Evolutionary conservation across 2,113 vertebrate genomes (phyloP).

Genomic region (Corythornis vintsioides): DNA sequence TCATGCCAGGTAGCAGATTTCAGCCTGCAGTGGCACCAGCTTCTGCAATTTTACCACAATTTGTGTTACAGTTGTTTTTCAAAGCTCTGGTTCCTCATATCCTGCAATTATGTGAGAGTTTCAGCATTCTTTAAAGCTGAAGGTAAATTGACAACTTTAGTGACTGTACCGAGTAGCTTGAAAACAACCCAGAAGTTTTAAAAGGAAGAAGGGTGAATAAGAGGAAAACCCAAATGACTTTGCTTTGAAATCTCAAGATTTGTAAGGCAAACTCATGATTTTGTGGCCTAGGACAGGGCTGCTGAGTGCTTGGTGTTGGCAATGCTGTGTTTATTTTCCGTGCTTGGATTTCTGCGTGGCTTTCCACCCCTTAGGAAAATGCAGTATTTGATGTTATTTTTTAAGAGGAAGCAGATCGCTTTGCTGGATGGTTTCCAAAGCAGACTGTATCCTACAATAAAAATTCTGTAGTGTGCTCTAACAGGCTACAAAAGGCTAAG

Average conservation of each 20-base stretch:
- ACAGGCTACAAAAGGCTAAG: conserved; percentile 17
- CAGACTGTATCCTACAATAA: conserved; percentile 54
- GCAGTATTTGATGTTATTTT: conserved; percentile 45
- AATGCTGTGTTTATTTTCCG: conserved; percentile 38
- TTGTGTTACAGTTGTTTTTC: conserved; percentile 7
- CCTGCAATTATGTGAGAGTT: conserved; percentile 1
- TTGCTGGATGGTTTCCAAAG: conserved; percentile 49
- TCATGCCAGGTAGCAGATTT: neutral
- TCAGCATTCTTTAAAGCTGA: neutral
- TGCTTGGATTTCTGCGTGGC: conserved; percentile 50
- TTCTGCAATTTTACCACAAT: neutral
- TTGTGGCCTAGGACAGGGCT: conserved; percentile 44
- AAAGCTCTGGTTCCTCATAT: neutral
- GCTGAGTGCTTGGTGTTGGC: conserved; percentile 42
- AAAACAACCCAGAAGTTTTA: conserved; percentile 10
- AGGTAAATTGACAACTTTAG: conserved; percentile 34
- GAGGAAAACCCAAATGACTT: conserved; percentile 24
- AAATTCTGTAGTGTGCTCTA: conserved; percentile 39
- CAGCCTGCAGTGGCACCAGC: neutral
- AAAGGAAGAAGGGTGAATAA: conserved; percentile 4
- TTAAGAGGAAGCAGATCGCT: conserved; percentile 51
- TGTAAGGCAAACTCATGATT: conserved; percentile 44
- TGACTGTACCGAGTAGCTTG: neutral
- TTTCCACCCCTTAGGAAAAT: conserved; percentile 17
- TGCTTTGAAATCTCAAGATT: conserved; percentile 40